Conservation (phyloP, 1,140 invertebrate species). For the Psilanteris sp. region DNA sequence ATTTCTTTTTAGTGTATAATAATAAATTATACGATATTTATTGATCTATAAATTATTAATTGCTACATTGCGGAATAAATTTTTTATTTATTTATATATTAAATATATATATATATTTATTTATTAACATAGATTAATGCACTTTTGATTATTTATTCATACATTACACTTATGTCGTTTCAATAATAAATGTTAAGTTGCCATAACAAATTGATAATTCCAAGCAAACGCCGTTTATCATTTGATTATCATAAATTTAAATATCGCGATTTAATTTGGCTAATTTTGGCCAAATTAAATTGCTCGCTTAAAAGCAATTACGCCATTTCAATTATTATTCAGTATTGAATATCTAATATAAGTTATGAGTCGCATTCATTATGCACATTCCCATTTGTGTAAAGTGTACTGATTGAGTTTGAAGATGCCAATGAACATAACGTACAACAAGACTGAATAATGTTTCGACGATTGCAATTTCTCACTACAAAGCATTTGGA, state of each 20-base stretch:
- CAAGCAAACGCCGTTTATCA: neutral
- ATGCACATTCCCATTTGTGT: constrained; percentile 26
- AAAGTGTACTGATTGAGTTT: constrained; percentile 42
- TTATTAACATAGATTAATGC: too few relatives aligned
- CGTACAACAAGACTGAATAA: constrained; percentile 30
- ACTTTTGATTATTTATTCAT: too few relatives aligned
- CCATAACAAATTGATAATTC: constrained; percentile 11
- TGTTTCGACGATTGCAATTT: constrained; percentile 45
- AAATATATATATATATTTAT: too few relatives aligned
- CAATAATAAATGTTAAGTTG: too few relatives aligned
- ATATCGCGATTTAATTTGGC: neutral
- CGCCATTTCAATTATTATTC: constrained; percentile 27
- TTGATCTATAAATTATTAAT: too few relatives aligned
- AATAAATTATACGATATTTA: neutral
- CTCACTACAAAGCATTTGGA: constrained; percentile 26
- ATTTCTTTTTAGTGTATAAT: too few relatives aligned
- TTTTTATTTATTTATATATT: too few relatives aligned
- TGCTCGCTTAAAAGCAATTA: constrained; percentile 14
- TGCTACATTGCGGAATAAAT: too few relatives aligned
- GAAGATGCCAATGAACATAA: constrained; percentile 33
- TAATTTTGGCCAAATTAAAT: neutral
- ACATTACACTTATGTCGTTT: too few relatives aligned
- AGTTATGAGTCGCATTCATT: constrained; percentile 31
- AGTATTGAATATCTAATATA: constrained; percentile 18
- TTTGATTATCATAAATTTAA: constrained; percentile 23